Evolutionary conservation across 1,140 invertebrate species (phyloP).

Genomic region (Amphibalanus amphitrite): DNA sequence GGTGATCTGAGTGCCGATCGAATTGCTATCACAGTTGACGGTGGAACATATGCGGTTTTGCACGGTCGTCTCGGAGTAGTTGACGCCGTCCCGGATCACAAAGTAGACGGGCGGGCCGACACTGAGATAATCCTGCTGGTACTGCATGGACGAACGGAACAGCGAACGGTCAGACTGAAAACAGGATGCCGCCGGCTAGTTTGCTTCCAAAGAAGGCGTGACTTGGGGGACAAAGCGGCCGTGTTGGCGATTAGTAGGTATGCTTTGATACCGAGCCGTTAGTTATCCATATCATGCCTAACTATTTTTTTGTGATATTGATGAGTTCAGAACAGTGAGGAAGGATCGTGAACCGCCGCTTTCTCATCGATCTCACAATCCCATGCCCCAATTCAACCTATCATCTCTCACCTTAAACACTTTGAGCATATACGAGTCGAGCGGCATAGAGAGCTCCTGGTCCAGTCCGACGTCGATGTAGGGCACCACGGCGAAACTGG

Average conservation of each 20-base stretch:
- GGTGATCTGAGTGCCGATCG: background rate
- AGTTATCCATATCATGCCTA: no score
- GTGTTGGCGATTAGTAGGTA: no score
- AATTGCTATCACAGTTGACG: background rate
- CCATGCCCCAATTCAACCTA: no score
- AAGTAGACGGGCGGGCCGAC: conserved; percentile 85
- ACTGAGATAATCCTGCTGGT: conserved; percentile 28
- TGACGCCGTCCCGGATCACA: conserved; percentile 45
- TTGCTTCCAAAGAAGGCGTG: no score
- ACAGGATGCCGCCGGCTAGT: no score
- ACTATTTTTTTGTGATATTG: no score
- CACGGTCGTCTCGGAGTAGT: conserved; percentile 42
- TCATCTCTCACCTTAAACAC: conserved; percentile 51
- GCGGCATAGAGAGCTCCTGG: conserved; percentile 71
- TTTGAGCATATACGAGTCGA: conserved; percentile 67
- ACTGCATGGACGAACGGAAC: conserved; percentile 19
- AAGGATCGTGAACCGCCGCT: no score
- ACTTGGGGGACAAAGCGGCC: no score
- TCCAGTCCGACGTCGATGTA: conserved; percentile 57
- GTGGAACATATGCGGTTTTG: conserved; percentile 37
- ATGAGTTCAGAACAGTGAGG: no score
- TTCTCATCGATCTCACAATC: no score
- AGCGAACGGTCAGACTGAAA: no score
- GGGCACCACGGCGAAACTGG: conserved; percentile 28
- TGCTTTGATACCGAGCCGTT: no score